These are phyloP conservation scores for Berghia stephanieae DNA, from an alignment of 1,140 invertebrate genomes.

Conservation along the genomic window DNA sequence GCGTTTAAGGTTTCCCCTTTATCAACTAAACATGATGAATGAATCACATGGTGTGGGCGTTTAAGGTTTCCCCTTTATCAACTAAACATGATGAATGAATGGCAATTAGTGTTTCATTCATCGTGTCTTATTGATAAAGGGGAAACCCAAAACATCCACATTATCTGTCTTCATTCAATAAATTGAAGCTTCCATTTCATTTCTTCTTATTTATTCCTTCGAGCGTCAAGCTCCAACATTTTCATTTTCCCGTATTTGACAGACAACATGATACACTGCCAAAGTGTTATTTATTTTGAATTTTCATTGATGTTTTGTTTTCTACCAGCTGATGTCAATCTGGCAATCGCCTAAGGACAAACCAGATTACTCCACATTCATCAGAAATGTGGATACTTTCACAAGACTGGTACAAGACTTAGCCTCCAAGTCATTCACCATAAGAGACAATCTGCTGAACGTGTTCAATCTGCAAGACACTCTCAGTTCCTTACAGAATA, in stretches of 20 bases:
- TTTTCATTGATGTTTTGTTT: conserved; percentile 1
- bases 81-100: no score
- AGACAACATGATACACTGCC: not conserved
- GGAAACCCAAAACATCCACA: no score
- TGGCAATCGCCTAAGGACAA: conserved; percentile 31
- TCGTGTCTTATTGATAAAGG: no score
- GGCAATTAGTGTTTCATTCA: no score
- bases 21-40: no score
- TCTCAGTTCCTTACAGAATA: conserved; percentile 27
- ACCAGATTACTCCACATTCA: conserved; percentile 28
- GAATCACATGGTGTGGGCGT: no score
- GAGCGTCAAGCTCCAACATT: no score
- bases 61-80: no score
- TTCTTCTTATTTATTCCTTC: no score
- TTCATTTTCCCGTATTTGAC: not conserved
- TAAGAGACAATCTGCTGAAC: conserved; percentile 17
- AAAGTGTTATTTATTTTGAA: not conserved
- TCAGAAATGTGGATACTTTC: conserved; percentile 37
- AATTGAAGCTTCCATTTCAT: no score
- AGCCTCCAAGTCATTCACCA: conserved; percentile 22
- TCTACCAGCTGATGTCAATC: conserved; percentile 38
- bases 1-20: no score
- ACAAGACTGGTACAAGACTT: conserved; percentile 32
- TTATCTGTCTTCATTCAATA: no score
- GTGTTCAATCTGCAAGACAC: conserved; percentile 29